A percentile compares a stretch with the other conserved stretches of the same genome.
Evolutionary conservation across 2,113 vertebrate genomes (phyloP).

Genomic region (Rhinogobius similis): DNA sequence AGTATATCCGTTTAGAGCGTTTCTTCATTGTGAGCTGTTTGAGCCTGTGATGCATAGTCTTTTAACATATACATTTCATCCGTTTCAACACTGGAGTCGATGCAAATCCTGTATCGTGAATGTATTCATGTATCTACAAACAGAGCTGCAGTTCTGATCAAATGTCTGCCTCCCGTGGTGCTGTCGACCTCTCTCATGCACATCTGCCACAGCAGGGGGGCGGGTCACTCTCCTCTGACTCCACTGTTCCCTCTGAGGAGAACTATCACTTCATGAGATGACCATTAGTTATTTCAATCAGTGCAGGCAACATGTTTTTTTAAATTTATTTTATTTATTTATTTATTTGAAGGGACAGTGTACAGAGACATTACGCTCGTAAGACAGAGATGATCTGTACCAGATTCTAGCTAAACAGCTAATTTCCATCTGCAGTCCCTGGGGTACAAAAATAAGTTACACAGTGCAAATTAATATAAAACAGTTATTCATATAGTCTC

Average conservation of each 20-base stretch:
- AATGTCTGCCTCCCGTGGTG: constrained; percentile 49
- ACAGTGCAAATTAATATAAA: too few relatives aligned
- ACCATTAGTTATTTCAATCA: constrained; percentile 58
- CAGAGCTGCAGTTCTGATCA: constrained; percentile 54
- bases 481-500: too few relatives aligned
- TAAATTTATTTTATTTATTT: too few relatives aligned
- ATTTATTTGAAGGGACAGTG: too few relatives aligned
- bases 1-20: not conserved
- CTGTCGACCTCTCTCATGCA: constrained; percentile 44
- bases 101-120: constrained; percentile 49
- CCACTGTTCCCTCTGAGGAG: constrained; percentile 53
- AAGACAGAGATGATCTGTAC: too few relatives aligned
- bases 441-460: too few relatives aligned
- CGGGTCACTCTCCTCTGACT: constrained; percentile 60
- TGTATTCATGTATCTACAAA: constrained; percentile 65
- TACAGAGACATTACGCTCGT: too few relatives aligned
- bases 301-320: too few relatives aligned
- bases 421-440: too few relatives aligned
- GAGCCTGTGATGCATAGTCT: not conserved
- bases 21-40: not conserved
- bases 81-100: constrained; percentile 21
- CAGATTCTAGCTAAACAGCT: too few relatives aligned
- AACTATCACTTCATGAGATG: constrained; percentile 31
- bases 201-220: constrained; percentile 50
- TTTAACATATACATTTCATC: not conserved